These are phyloP conservation scores for Drosophila niveifrons DNA, from an alignment of 2,888 invertebrate species.

Conservation along the genomic window DNA sequence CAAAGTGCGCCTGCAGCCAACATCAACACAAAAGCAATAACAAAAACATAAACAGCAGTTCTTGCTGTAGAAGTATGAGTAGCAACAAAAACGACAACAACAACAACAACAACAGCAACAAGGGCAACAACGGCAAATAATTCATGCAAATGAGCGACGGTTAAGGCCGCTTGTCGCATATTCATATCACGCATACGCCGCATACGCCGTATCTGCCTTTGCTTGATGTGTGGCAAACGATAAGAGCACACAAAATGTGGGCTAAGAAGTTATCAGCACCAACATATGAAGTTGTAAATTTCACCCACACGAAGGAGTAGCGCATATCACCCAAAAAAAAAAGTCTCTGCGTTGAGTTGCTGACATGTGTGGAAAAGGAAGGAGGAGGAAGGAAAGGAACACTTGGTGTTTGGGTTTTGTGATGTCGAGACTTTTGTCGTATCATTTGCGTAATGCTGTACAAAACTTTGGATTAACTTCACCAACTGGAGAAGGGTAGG, in stretches of 20 bases:
- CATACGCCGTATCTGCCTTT: slow-evolving; percentile 62
- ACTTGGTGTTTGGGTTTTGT: slow-evolving; percentile 15
- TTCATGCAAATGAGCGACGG: slow-evolving; percentile 75
- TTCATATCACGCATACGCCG: slow-evolving; percentile 71
- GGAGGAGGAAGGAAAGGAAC: neutral
- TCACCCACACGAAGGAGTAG: slow-evolving; percentile 21
- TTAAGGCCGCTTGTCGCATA: slow-evolving; percentile 48
- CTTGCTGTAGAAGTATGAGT: neutral
- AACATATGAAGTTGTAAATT: slow-evolving; percentile 79
- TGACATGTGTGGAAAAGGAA: slow-evolving; percentile 6
- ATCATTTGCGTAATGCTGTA: slow-evolving; percentile 24
- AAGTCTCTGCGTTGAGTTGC: neutral
- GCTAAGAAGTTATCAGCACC: slow-evolving; percentile 50
- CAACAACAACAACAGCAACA: slow-evolving; percentile 13
- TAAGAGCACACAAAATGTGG: slow-evolving; percentile 32
- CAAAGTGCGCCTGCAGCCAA: slow-evolving; percentile 35
- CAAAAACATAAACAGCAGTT: neutral
- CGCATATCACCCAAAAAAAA: slow-evolving; percentile 21
- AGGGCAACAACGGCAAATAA: slow-evolving; percentile 51
- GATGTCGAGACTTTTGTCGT: slow-evolving; percentile 23
- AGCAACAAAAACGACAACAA: neutral
- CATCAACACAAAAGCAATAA: slow-evolving; percentile 6
- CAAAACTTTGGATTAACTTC: slow-evolving; percentile 28
- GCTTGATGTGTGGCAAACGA: slow-evolving; percentile 57
- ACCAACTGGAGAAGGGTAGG: neutral